Percentiles rank a stretch among this genome's conserved stretches.
Conservation (phyloP, 1,140 invertebrate genomes). For the Rhagoletis zephyria region DNA sequence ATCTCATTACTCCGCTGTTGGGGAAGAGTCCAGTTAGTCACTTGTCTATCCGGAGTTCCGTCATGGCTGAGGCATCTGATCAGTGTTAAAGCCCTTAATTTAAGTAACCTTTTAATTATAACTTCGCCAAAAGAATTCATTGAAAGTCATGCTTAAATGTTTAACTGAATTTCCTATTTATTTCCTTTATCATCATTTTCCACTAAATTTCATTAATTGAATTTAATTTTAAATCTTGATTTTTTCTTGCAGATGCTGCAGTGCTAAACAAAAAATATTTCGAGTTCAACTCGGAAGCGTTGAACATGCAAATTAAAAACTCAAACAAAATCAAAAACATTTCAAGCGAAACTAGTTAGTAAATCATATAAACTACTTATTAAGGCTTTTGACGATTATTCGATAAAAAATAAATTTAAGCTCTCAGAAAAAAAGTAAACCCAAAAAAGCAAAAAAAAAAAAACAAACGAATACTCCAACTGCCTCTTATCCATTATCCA, state of each 20-base stretch:
- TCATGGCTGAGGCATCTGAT: too few relatives aligned
- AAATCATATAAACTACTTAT: neutral
- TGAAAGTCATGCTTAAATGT: too few relatives aligned
- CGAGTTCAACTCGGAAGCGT: neutral
- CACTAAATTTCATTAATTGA: neutral
- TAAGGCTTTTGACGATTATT: neutral
- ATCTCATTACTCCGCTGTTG: too few relatives aligned
- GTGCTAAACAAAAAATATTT: neutral
- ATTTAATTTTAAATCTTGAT: slow-evolving; percentile 2
- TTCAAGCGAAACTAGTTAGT: neutral
- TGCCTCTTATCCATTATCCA: neutral
- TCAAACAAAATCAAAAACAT: neutral
- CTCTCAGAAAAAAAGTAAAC: neutral
- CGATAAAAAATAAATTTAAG: neutral
- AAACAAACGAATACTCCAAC: neutral
- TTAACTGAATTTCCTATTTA: too few relatives aligned
- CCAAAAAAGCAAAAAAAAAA: neutral
- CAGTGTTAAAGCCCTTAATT: too few relatives aligned
- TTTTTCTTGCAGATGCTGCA: slow-evolving; percentile 46
- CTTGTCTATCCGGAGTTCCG: too few relatives aligned
- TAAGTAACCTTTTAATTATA: too few relatives aligned
- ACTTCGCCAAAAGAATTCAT: too few relatives aligned
- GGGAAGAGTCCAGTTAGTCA: too few relatives aligned
- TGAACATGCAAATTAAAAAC: neutral
- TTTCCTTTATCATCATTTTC: too few relatives aligned